A percentile compares a stretch with the other conserved stretches of the same genome.
phyloP scores from a whole-genome alignment of 23 tunicate species.

The Phallusia fumigata region DNA sequence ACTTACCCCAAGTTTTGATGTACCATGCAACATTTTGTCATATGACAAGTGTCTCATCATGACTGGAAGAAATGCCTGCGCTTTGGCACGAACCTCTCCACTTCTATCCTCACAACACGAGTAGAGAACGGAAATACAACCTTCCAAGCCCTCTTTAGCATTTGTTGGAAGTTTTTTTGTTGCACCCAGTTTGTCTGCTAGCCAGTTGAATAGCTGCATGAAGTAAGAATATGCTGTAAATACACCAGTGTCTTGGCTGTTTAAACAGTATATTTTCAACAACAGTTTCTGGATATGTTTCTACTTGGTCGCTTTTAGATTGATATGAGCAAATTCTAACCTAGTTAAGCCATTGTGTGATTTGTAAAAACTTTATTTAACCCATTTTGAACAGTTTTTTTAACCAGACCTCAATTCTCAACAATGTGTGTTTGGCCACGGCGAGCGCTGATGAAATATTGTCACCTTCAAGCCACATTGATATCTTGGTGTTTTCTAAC shows the following conservation, averaged over 20 bases:
- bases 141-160: slow-evolving; percentile 66
- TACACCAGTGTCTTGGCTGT: too few relatives aligned
- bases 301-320: too few relatives aligned
- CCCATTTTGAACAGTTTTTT: too few relatives aligned
- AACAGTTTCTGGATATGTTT: too few relatives aligned
- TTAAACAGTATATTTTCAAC: too few relatives aligned
- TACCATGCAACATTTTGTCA: slow-evolving; percentile 54
- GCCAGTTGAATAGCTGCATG: slow-evolving; percentile 71
- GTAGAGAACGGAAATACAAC: slow-evolving; percentile 59
- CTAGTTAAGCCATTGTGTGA: too few relatives aligned
- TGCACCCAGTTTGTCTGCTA: slow-evolving; percentile 54
- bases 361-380: too few relatives aligned
- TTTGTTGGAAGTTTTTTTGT: slow-evolving; percentile 33
- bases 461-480: slow-evolving; percentile 89
- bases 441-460: slow-evolving; percentile 59
- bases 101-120: slow-evolving; percentile 93
- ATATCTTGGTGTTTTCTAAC: slow-evolving; percentile 77
- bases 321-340: too few relatives aligned
- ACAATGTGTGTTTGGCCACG: slow-evolving; percentile 53
- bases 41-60: slow-evolving; percentile 70
- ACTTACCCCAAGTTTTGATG: slow-evolving; percentile 61
- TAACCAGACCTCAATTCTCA: slow-evolving; percentile 58
- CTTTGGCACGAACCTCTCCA: slow-evolving; percentile 82
- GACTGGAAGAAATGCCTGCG: slow-evolving; percentile 76
- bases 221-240: too few relatives aligned